Evolutionary conservation across 2,888 invertebrate genomes (phyloP).

Genomic region (Mesorhabditis sp.): DNA sequence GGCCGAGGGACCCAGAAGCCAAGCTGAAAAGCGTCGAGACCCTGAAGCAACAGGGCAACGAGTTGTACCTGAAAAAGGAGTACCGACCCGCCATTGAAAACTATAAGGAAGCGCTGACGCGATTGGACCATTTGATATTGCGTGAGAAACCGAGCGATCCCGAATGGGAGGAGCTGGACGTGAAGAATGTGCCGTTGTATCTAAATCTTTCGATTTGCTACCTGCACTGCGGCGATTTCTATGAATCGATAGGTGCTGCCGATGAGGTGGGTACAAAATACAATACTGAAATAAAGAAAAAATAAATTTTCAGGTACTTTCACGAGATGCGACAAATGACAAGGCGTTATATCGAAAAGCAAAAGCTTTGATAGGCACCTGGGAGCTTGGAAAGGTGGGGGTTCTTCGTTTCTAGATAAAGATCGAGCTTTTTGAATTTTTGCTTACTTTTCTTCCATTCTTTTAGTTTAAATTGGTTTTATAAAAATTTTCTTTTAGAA

Average conservation of each 20-base stretch:
- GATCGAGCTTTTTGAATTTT: no score
- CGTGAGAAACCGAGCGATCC: constrained; percentile 80
- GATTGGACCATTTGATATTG: constrained; percentile 84
- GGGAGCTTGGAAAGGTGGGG: constrained; percentile 72
- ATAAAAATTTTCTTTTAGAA: no score
- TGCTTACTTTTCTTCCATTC: no score
- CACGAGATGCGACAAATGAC: constrained; percentile 67
- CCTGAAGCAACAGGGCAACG: constrained; percentile 79
- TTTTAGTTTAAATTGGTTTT: no score
- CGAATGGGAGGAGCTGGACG: constrained; percentile 80
- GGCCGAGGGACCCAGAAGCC: constrained; percentile 81
- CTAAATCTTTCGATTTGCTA: constrained; percentile 54
- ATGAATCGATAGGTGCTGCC: constrained; percentile 51
- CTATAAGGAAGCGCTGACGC: constrained; percentile 69
- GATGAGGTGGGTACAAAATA: constrained; percentile 66
- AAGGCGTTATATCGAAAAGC: constrained; percentile 88
- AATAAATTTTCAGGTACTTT: not conserved
- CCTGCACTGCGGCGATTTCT: constrained; percentile 36
- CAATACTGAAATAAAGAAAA: not conserved
- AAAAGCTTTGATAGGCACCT: constrained; percentile 83
- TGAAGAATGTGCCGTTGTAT: constrained; percentile 59
- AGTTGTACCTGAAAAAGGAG: constrained; percentile 66
- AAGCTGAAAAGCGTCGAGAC: constrained; percentile 69
- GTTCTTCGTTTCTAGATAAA: no score
- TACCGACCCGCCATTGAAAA: constrained; percentile 37